Evolutionary conservation across 2,113 vertebrate species (phyloP).

Genomic region (Tringa solitaria): DNA sequence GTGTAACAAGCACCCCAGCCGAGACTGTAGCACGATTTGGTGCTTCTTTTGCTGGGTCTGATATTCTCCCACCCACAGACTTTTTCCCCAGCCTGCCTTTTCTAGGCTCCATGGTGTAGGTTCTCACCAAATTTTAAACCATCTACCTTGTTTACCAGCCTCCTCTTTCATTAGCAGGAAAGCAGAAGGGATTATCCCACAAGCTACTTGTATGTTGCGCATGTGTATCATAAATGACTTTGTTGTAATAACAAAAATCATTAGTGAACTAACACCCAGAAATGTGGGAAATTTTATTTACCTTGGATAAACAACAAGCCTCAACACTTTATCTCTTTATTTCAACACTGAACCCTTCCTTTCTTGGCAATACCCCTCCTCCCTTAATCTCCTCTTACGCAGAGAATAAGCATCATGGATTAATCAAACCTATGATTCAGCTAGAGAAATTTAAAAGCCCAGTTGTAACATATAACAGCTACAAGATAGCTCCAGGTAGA

Average conservation of each 20-base stretch:
- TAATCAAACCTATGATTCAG: not conserved
- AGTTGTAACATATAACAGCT: not conserved
- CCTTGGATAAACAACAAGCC: not conserved
- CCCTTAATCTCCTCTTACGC: not conserved
- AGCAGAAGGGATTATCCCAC: not conserved
- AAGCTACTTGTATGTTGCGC: not conserved
- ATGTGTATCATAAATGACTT: not conserved
- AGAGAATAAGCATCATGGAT: not conserved
- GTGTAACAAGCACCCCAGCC: rapidly evolving
- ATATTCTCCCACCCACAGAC: not conserved
- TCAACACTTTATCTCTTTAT: not conserved
- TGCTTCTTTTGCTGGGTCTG: not conserved
- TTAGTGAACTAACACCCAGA: not conserved
- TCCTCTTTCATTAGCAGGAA: not conserved
- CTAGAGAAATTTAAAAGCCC: not conserved
- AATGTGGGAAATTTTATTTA: not conserved
- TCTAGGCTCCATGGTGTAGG: not conserved
- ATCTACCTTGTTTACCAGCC: not conserved
- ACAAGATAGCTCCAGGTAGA: not conserved
- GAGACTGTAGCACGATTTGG: not conserved
- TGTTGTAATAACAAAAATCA: not conserved
- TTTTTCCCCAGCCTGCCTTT: not conserved
- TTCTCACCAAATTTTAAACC: not conserved
- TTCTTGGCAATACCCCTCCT: not conserved
- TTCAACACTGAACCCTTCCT: not conserved